Base-by-base conservation (phyloP, 2,888 invertebrate species). In the Clostera curtula region DNA sequence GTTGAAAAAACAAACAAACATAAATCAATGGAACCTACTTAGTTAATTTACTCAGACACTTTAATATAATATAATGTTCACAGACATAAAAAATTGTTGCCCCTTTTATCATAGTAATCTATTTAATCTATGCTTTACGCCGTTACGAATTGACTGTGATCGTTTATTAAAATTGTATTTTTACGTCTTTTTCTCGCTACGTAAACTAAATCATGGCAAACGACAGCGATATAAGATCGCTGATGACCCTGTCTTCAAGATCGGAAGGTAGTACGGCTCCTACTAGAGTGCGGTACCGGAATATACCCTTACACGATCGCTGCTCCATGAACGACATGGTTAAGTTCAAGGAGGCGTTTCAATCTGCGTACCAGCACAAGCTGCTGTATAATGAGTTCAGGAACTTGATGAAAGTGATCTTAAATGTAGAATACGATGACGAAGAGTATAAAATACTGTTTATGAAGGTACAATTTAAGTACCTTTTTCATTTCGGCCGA, bases 361-460 rank as follows among this genome's bases (percentile, higher is more conserved):
- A 77, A 23, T 47, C 49, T 4, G 70, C 83, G 1, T 68, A 74
- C 23, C 60, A 53, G 12, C 70, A 76, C 28, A 73, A 72, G 43
- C 45, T 87, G 47, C 53, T 74, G 14, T 68, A 72, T 1, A 58
- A 54, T 2, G 68, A 80, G 39, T 73, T 88, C 25, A 63, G 82
- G 38, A 62, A 68, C 10, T 35, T 77, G 12, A 49, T 88, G 5
- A 50, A 58, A 19, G 74, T 58, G 1, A 39, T 80, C 20, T 75
- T 85, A 1, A 79, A 76, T 34, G 68, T 87, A 7, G 76, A 77
- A 27, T 87, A 85, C 36, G 75, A 77, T 17, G 86, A 88, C 17
- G 83, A 86, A 0, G 88, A 89, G 21, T 90, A 83, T 37, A 84
- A 87, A 21, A 77, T 86, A 40, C 62, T 90, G 9, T 91, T 90